Conservation (phyloP, 2,113 vertebrate species). For the Tachysurus vachellii region DNA sequence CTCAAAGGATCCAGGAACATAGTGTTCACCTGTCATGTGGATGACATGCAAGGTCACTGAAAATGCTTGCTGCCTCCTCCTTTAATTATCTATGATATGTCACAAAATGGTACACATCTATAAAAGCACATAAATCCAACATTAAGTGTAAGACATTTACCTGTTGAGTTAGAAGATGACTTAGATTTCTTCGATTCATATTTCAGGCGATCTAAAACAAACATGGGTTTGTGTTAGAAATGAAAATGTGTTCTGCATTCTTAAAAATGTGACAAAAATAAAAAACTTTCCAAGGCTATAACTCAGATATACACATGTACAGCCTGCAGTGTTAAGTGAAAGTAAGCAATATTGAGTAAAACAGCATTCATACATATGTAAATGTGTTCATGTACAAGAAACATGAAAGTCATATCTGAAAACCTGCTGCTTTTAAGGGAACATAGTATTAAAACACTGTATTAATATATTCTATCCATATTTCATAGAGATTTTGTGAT, state of each 20-base stretch:
- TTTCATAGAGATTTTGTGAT: neutral
- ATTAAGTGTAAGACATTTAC: constrained; percentile 65
- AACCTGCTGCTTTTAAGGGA: neutral
- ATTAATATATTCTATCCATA: neutral
- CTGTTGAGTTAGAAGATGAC: constrained; percentile 71
- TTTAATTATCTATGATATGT: neutral
- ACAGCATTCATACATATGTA: neutral
- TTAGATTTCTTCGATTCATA: constrained; percentile 95
- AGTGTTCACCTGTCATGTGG: constrained; percentile 31
- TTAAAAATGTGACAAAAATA: neutral
- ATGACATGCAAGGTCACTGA: constrained; percentile 8
- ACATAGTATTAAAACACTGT: neutral
- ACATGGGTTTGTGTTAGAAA: constrained; percentile 38
- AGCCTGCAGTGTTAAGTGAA: neutral
- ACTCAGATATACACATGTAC: neutral
- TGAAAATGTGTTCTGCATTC: neutral
- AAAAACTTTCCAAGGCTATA: neutral
- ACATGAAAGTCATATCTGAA: neutral
- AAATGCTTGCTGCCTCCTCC: no score
- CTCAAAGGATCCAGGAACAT: constrained; percentile 68
- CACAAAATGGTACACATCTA: neutral
- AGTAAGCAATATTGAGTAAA: neutral
- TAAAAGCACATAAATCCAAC: constrained; percentile 20
- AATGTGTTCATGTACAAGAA: neutral
- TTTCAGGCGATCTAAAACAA: constrained; percentile 93